Base-by-base conservation (phyloP, 2,888 invertebrate genomes). In the Drosophila flavopinicola region DNA sequence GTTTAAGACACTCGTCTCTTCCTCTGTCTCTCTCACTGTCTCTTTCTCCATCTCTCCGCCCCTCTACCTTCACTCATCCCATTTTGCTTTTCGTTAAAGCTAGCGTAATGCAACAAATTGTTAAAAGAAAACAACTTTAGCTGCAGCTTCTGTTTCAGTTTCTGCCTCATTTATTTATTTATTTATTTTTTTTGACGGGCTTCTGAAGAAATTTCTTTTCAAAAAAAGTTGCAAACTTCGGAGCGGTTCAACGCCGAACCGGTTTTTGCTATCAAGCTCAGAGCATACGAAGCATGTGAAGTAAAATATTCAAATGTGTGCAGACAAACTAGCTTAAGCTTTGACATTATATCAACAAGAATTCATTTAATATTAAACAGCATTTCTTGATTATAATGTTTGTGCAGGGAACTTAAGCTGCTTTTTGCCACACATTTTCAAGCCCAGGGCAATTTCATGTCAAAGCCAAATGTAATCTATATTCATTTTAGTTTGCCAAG, bases 21-120 rank as follows among this genome's bases (percentile, higher is more conserved):
- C 4, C 23, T 0, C 24, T 7, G 7, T 11, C 11, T 15, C 23
- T 3, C 39, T 5, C 13, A 5, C 10, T 24, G 10, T 10, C 3
- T 7, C 25, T 25, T 2, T 15, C 3, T 24, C 10, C 0, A 10
- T 15, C 3, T 24, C 0, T 20, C 10, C 9, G 23, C 39, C 35
- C n/a, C 11, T 35, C 6, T 9, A 2, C 13, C 4, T n/a, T n/a
- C n/a, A n/a, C n/a, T n/a, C n/a, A n/a, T n/a, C 17, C 15, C 11
- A n/a, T 5, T 38, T 11, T 4, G 44, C 30, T n/a, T 30, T 20
- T 29, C 17, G 44, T 9, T 44, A 29, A 44, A 44, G 44, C 30
- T 17, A 30, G 11, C n/a, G 48, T 17, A 52, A 13, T 51, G 63
- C 63, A 51, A 60, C 44, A 61, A 63, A 39, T 60, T 59, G 35